Evolutionary conservation across 2,797 vertebrate genomes (phyloP).

Genomic region (Emydoidea blandingii): DNA sequence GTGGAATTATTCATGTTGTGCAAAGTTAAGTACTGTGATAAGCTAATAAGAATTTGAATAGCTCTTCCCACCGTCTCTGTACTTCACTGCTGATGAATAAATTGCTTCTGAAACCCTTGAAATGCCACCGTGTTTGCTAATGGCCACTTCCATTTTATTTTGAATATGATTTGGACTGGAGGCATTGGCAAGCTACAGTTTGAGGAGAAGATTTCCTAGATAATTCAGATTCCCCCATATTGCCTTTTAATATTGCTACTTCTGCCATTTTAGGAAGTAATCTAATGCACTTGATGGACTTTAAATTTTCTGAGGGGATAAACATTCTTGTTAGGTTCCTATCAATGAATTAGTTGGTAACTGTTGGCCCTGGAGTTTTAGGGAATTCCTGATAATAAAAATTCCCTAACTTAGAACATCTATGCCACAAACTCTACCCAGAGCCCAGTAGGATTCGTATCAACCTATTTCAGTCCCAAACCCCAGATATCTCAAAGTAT

Average conservation of each 20-base stretch:
- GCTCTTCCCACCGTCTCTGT: background rate
- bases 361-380: slow-evolving; percentile 10
- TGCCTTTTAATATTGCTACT: background rate
- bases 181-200: background rate
- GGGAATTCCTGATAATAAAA: background rate
- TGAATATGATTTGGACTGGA: slow-evolving; percentile 25
- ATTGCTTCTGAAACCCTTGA: slow-evolving; percentile 29
- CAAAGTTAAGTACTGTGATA: slow-evolving; percentile 29
- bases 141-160: slow-evolving; percentile 10
- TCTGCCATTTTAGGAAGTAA: background rate
- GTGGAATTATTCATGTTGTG: slow-evolving; percentile 32
- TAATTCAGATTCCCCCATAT: slow-evolving; percentile 22
- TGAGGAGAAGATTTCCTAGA: slow-evolving; percentile 21
- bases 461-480: background rate
- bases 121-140: slow-evolving; percentile 15
- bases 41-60: slow-evolving; percentile 20
- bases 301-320: slow-evolving; percentile 17
- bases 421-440: background rate
- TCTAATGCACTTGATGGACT: background rate
- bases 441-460: rapidly evolving
- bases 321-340: background rate
- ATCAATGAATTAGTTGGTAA: background rate
- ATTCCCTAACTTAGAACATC: background rate
- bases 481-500: background rate
- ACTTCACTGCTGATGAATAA: slow-evolving; percentile 39